A percentile compares a stretch with the other conserved stretches of the same genome.
phyloP scores from a whole-genome alignment of 2,888 invertebrate species.

The Doris montereyensis region DNA sequence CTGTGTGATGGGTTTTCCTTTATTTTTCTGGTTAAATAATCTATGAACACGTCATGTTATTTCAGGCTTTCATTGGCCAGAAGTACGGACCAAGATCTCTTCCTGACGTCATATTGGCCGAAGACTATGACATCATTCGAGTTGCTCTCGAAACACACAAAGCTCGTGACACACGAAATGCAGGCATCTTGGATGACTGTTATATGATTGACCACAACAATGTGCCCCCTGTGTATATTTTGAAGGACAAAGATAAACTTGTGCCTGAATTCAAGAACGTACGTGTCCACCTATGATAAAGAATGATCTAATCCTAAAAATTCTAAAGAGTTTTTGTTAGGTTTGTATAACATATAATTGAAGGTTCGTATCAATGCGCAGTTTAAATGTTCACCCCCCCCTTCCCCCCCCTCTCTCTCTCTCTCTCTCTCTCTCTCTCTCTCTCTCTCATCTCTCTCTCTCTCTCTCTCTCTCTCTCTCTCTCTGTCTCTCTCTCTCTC shows the following conservation, averaged over 20 bases:
- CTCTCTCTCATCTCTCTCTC: too few species aligned
- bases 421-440: background rate
- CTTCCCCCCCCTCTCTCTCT: background rate
- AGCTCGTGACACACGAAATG: conserved; percentile 60
- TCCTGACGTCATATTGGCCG: conserved; percentile 58
- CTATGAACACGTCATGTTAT: background rate
- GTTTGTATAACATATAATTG: too few species aligned
- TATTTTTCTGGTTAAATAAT: background rate
- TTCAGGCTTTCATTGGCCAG: conserved; percentile 67
- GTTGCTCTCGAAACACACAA: conserved; percentile 59
- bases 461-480: background rate
- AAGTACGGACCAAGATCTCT: conserved; percentile 62
- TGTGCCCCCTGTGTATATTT: conserved; percentile 60
- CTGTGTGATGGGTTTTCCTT: background rate
- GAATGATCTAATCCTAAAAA: too few species aligned
- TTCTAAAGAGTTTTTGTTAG: too few species aligned
- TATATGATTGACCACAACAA: conserved; percentile 66
- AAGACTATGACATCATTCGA: conserved; percentile 60
- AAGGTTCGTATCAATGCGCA: too few species aligned
- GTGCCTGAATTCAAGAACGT: conserved; percentile 50
- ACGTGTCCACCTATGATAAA: too few species aligned
- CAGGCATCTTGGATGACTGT: conserved; percentile 64
- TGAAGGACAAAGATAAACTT: conserved; percentile 43
- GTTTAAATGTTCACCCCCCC: too few species aligned
- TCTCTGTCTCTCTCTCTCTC: conserved; percentile 20